Conservation (phyloP, 1,140 invertebrate species). For the Orchesella cincta region DNA sequence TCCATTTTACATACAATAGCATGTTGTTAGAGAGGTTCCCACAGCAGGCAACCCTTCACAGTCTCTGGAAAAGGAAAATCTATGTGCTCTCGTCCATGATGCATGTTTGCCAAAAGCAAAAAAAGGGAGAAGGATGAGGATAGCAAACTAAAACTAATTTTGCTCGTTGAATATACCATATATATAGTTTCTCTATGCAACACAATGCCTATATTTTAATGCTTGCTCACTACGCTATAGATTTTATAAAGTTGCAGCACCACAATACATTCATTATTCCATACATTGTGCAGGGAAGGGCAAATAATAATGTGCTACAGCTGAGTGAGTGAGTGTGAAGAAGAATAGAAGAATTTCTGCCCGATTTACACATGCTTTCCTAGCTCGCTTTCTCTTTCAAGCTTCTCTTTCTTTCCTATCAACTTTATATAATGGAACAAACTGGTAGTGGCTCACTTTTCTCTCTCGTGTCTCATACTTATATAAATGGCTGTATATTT, state of each 20-base stretch:
- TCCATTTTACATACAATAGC: background rate
- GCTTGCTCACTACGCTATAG: background rate
- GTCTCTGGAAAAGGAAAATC: constrained; percentile 1
- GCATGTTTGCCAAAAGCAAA: constrained; percentile 28
- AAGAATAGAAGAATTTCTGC: constrained; percentile 28
- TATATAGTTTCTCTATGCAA: background rate
- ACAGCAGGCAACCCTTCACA: constrained; percentile 26
- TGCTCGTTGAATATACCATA: background rate
- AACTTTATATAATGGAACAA: background rate
- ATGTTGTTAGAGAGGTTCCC: background rate
- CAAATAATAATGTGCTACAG: constrained; percentile 20
- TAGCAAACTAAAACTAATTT: constrained; percentile 19
- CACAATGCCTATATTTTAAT: background rate
- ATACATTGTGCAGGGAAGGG: background rate
- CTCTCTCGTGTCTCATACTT: background rate
- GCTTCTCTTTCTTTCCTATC: background rate
- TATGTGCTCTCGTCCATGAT: constrained; percentile 26
- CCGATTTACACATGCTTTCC: constrained; percentile 23
- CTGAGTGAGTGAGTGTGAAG: constrained; percentile 26
- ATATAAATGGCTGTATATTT: too few species aligned
- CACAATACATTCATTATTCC: constrained; percentile 17
- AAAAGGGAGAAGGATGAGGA: background rate
- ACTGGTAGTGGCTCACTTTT: constrained; percentile 24
- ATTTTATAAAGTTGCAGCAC: too few species aligned
- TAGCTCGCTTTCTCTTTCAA: constrained; percentile 22